Evolutionary conservation across 1,140 invertebrate genomes (phyloP), one percentile per base, ranked within the genome.

Genomic region (Diabrotica virgifera): DNA sequence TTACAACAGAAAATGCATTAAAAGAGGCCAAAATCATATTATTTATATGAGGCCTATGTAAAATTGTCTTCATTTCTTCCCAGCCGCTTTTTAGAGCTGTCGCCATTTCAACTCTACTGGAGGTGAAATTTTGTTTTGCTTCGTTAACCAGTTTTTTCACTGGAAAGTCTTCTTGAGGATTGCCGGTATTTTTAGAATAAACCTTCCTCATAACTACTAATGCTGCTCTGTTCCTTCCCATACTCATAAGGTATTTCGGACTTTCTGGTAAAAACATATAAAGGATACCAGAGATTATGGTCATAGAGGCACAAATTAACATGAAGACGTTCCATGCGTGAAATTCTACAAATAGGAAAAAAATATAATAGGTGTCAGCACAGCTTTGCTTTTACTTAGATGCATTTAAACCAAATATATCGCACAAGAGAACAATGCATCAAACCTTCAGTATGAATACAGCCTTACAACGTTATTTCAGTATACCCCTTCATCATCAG

Each of bases 211-310:
- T 86, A 3, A 89, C 79, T 37, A 79, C 61, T 53, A 89, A 71
- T 0, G 89, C 88, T 68, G 90, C 87, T 0, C 85, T 80, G 63
- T 87, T 88, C 57, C 85, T 82, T 56, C 89, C 87, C 69, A 85
- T 80, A 0, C 87, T 86, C 84, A 93, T 89, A 0, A 92, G 78
- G 76, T 90, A 93, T 77, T 92, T 92, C 6, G 91, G 91, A 73
- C 89, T 93, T 75, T 93, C 92, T 1, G 89, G 87, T 58, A 71
- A 40, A 38, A 73, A 71, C 52, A 84, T 79, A 57, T 91, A 83
- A 0, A 85, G 77, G 9, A 86, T 52, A 0, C 85, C 85, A 6
- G 87, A 85, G 4, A 89, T 66, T 0, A 92, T 70, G 10, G 85
- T 85, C 5, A 91, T 88, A 37, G 91, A 40, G 0, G 86, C 86